Base-by-base conservation (phyloP, 1,140 invertebrate genomes). In the Bombus superbus region DNA sequence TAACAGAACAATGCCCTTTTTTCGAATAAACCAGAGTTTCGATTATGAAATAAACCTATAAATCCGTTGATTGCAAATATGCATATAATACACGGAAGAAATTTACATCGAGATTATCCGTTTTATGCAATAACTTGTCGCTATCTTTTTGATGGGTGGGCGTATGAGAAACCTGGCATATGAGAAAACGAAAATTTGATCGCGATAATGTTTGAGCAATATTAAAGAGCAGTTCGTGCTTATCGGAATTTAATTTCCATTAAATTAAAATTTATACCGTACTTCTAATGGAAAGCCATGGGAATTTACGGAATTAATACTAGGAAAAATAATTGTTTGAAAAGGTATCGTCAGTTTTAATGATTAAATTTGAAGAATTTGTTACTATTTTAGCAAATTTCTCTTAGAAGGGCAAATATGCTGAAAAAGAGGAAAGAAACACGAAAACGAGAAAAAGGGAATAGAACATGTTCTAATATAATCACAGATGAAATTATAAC, bases 401-500 rank as follows among this genome's bases (percentile, higher is more conserved):
- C 40, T 2, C 4, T 59, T 38, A 4, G 0, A 10, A n/a, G 62
- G 15, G 28, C 9, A n/a, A 62, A 28, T 28, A 15, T 28, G 25
- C 32, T 62, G 10, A n/a, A 66, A 66, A 35, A 10, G 1, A 3
- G 2, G 15, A 47, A 47, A 74, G n/a, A 32, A 22, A 4, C 25
- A 5, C 1, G 3, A 40, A 13, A 74, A 57, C 25, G 47, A 6
- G 47, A 4, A 22, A 6, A n/a, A 35, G 13, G 9, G 28, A 25
- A 81, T 10, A 3, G 32, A 38, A 57, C 40, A 18, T n/a, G 10
- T 25, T 4, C 10, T 25, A 10, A 42, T 32, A 32, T 44, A 77
- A 68, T 68, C 40, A 32, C 13, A 47, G 25, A 79, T 71, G 13
- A 80, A 47, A 38, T 69, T 42, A 22, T 73, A 80, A 62, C 25